Percentiles rank a stretch among this genome's conserved stretches.
Conservation (phyloP, 2,888 invertebrate genomes). For the Pterostichus madidus region DNA sequence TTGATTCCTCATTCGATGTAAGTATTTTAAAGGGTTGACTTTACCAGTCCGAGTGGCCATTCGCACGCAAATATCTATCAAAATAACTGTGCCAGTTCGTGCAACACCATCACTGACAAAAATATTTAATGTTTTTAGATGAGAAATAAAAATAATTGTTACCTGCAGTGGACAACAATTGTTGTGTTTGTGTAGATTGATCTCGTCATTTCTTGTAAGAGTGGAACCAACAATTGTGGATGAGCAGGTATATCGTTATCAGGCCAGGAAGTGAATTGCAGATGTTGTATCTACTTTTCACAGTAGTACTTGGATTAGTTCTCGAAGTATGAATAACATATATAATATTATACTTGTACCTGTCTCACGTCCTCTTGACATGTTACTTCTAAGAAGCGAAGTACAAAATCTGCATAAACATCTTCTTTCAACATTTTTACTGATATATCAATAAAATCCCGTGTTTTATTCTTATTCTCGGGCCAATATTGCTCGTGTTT, state of each 20-base stretch:
- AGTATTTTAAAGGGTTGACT: not conserved
- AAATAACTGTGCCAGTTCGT: not conserved
- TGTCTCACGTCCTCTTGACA: not conserved
- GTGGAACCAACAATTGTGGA: constrained; percentile 64
- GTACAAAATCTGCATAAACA: not conserved
- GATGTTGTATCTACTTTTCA: constrained; percentile 73
- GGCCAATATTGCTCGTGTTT: constrained; percentile 18
- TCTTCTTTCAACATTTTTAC: not conserved
- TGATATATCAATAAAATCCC: not conserved
- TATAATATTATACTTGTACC: not conserved
- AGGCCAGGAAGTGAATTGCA: constrained; percentile 79
- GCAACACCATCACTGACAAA: no score
- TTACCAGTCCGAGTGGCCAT: not conserved
- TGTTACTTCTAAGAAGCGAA: not conserved
- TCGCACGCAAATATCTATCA: not conserved
- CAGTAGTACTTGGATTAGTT: not conserved
- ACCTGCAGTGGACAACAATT: constrained; percentile 20
- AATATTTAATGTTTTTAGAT: no score
- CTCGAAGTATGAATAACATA: not conserved
- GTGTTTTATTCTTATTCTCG: not conserved
- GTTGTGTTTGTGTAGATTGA: not conserved
- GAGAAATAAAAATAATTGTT: not conserved
- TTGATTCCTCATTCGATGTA: not conserved
- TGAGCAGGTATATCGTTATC: constrained; percentile 78
- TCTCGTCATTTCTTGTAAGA: not conserved